These are phyloP conservation scores for Zapornia atra DNA, from an alignment of 2,113 vertebrate species.

Conservation along the genomic window DNA sequence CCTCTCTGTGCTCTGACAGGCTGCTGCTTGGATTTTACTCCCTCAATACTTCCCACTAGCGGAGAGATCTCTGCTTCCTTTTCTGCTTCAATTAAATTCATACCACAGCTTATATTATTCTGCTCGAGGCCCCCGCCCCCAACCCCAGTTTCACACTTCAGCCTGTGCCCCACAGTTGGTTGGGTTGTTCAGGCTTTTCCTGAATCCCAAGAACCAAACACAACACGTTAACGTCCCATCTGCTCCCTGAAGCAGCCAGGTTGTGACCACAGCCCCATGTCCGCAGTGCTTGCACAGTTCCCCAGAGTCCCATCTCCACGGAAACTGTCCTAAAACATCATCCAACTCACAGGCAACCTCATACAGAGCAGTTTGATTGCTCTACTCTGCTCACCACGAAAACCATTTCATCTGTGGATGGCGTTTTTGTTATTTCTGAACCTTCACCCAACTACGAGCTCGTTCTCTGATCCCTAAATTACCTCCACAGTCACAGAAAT, in stretches of 20 bases:
- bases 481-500: neutral
- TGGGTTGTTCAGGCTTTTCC: neutral
- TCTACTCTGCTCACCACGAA: neutral
- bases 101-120: neutral
- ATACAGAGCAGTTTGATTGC: neutral
- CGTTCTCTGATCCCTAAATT: neutral
- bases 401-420: neutral
- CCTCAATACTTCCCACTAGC: neutral
- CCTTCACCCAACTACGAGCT: neutral
- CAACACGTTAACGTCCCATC: neutral
- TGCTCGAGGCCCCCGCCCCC: neutral
- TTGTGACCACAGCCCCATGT: neutral
- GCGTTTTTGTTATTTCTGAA: neutral
- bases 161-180: neutral
- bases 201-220: neutral
- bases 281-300: neutral
- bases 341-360: neutral
- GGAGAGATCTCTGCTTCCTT: neutral
- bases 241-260: neutral
- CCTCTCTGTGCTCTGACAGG: slow-evolving; percentile 6
- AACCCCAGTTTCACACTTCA: neutral
- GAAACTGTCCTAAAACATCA: neutral
- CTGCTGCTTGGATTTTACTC: slow-evolving; percentile 44
- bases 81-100: neutral
- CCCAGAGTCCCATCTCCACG: neutral